Evolutionary conservation across 1,140 invertebrate species (phyloP).

Genomic region (Prorops nasuta): DNA sequence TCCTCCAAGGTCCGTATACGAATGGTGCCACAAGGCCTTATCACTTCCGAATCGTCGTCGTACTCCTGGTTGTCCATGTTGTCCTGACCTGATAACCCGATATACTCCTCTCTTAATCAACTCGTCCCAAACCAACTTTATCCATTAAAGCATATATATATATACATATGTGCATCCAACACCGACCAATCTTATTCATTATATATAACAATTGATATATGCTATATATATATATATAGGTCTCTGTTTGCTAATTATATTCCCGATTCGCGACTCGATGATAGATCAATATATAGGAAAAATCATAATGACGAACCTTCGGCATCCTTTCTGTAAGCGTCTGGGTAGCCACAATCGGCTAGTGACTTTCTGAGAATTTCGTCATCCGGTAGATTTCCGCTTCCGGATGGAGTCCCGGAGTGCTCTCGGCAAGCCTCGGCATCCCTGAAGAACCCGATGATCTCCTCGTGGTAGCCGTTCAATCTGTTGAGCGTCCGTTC

Average conservation of each 20-base stretch:
- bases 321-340: conserved; percentile 60
- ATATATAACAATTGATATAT: too few species aligned
- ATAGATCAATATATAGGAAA: too few species aligned
- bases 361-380: conserved; percentile 65
- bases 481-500: conserved; percentile 81
- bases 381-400: conserved; percentile 61
- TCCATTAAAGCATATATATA: too few species aligned
- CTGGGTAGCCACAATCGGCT: conserved; percentile 66
- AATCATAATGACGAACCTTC: conserved; percentile 62
- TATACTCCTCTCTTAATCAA: too few species aligned
- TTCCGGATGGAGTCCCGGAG: conserved; percentile 62
- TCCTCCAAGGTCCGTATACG: conserved; percentile 89
- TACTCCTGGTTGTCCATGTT: conserved; percentile 56
- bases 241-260: too few species aligned
- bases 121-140: too few species aligned
- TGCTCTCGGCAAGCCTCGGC: conserved; percentile 71
- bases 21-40: conserved; percentile 69
- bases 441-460: conserved; percentile 81
- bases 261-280: too few species aligned
- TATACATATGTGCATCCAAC: too few species aligned
- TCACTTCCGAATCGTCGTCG: conserved; percentile 69
- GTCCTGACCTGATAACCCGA: too few species aligned
- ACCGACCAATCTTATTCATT: too few species aligned
- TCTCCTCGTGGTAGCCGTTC: conserved; percentile 91
- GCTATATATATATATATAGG: too few species aligned